Evolutionary conservation across 2,797 vertebrate genomes (phyloP).

Genomic region (Nyctalus aviator): DNA sequence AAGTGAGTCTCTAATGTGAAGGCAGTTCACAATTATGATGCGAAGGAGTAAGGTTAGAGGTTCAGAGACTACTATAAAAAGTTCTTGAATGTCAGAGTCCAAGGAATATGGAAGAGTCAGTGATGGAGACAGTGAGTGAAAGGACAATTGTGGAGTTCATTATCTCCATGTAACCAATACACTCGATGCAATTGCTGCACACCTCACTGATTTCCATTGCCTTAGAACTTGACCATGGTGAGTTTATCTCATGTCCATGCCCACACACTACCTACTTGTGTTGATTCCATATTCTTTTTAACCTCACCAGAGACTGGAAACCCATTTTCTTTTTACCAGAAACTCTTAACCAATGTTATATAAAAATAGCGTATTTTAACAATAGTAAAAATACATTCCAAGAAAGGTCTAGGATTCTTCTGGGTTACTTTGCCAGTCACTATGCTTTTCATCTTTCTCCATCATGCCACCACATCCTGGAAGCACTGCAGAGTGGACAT

Average conservation of each 20-base stretch:
- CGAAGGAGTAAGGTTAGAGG: neutral
- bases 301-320: neutral
- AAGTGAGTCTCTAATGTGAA: neutral
- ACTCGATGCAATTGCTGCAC: neutral
- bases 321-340: neutral
- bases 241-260: neutral
- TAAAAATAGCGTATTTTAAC: conserved; percentile 8
- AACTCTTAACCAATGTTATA: neutral
- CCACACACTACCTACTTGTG: neutral
- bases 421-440: neutral
- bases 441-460: neutral
- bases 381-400: neutral
- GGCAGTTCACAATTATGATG: neutral
- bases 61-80: neutral
- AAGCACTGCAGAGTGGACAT: neutral
- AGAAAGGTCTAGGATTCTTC: neutral
- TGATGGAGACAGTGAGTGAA: neutral
- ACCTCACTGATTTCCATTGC: neutral
- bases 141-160: neutral
- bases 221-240: neutral
- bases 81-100: neutral
- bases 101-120: neutral
- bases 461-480: neutral
- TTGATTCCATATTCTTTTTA: neutral
- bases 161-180: neutral